Evolutionary conservation across 2,888 invertebrate genomes (phyloP), one percentile per base, ranked within the genome.

Genomic region (Drosophila fulvimacula): DNA sequence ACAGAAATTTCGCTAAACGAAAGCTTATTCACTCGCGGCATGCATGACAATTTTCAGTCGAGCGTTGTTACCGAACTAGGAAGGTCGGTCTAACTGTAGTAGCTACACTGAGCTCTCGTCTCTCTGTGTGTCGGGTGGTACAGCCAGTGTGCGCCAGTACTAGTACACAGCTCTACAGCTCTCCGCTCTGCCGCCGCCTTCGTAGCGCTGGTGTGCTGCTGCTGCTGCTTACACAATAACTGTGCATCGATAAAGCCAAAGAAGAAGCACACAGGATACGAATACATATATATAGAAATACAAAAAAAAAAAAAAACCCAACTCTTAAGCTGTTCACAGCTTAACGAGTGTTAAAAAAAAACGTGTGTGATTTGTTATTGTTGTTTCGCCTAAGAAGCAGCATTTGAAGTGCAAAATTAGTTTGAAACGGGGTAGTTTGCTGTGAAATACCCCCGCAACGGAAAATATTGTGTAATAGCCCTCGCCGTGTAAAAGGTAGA

Each of bases 31-130:
- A 90, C 90, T 90, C 90, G 84, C 86, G 82, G 80, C 83, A 80
- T 81, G 86, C 88, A 55, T 89, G 79, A 90, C 87, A 91, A 90
- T 81, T 90, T 87, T 92, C 91, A 92, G 92, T 92, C 91, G 92
- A 92, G 92, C 91, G 91, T 91, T 90, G 92, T 91, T 91, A 90
- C 91, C 91, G 92, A 90, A 90, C 89, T 90, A 85, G 90, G 88
- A 92, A 92, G 91, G 92, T 92, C 92, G 91, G 91, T 90, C 87
- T 82, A 84, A 86, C 82, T 87, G 85, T 79, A 76, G 87, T 76
- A 79, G 85, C 80, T 82, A 77, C 65, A 73, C 69, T 77, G 87
- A 88, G 84, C 74, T 84, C 90, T 89, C 89, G 89, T 90, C 85
- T 86, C 77, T 90, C 75, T 70, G 83, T 90, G 73, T 70, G 81